Conservation (phyloP, 1,140 invertebrate genomes). For the Papilio helenus region DNA sequence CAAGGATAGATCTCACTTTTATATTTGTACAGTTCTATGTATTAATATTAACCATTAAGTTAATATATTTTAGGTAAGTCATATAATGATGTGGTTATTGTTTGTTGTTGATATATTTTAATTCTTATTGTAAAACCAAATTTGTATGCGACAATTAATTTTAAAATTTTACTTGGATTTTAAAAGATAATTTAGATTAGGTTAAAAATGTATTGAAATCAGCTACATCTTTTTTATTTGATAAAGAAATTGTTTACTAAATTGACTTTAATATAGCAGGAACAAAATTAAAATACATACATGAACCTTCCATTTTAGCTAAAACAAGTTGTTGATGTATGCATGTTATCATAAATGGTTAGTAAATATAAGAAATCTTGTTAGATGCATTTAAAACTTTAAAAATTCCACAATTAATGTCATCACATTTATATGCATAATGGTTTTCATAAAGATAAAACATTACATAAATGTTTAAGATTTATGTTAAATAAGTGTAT, state of each 20-base stretch:
- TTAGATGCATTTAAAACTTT: constrained; percentile 20
- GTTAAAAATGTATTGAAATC: background rate
- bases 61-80: constrained; percentile 55
- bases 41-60: constrained; percentile 49
- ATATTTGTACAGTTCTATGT: constrained; percentile 64
- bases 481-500: constrained; percentile 17
- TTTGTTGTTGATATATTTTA: constrained; percentile 51
- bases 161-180: constrained; percentile 13
- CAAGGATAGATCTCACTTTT: constrained; percentile 73
- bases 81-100: constrained; percentile 57
- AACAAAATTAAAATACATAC: background rate
- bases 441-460: background rate
- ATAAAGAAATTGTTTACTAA: background rate
- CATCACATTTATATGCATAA: constrained; percentile 4
- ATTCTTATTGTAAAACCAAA: constrained; percentile 57
- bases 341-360: background rate
- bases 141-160: constrained; percentile 56
- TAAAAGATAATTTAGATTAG: background rate
- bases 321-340: background rate
- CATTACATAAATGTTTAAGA: background rate
- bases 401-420: background rate
- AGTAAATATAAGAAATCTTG: background rate
- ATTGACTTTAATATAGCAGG: background rate
- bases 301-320: background rate
- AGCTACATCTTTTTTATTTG: constrained; percentile 9